phyloP scores from a whole-genome alignment of 1,140 invertebrate genomes.

The Drosophila kepulauana region DNA sequence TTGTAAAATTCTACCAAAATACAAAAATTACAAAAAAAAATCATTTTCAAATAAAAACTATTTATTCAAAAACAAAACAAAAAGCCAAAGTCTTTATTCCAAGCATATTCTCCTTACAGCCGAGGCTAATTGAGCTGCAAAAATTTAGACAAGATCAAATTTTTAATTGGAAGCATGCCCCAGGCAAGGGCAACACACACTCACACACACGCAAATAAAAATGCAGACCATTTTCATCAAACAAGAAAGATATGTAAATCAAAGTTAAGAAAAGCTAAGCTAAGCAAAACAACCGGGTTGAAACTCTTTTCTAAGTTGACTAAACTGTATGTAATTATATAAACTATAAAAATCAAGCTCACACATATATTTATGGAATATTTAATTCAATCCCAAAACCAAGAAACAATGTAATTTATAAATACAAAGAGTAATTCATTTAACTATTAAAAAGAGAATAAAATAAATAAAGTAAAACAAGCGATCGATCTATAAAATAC shows the following conservation, averaged over 20 bases:
- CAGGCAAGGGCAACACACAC: slow-evolving; percentile 6
- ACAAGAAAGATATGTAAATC: slow-evolving; percentile 30
- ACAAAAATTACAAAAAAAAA: slow-evolving; percentile 59
- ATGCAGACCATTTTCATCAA: slow-evolving; percentile 21
- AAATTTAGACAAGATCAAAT: slow-evolving; percentile 26
- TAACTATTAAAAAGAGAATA: slow-evolving; percentile 32
- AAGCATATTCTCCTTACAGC: slow-evolving; percentile 58
- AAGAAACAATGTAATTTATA: slow-evolving; percentile 49
- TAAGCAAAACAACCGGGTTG: slow-evolving; percentile 34
- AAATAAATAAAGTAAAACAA: slow-evolving; percentile 32
- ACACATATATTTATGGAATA: slow-evolving; percentile 68
- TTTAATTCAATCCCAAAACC: slow-evolving; percentile 59
- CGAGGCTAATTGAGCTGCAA: slow-evolving; percentile 27
- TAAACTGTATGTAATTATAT: slow-evolving; percentile 75
- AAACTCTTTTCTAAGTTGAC: slow-evolving; percentile 53
- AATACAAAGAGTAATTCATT: slow-evolving; percentile 57
- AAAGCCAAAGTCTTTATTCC: slow-evolving; percentile 49
- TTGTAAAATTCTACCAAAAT: slow-evolving; percentile 83
- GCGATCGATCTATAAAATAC: slow-evolving; percentile 52
- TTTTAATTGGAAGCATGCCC: slow-evolving; percentile 36
- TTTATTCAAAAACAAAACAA: slow-evolving; percentile 81
- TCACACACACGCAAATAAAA: slow-evolving; percentile 5
- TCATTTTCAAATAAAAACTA: slow-evolving; percentile 82
- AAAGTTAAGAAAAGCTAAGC: slow-evolving; percentile 22
- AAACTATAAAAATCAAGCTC: slow-evolving; percentile 32